A percentile compares a stretch with the other conserved stretches of the same genome.
These are phyloP conservation scores for Ptychodera flava DNA, from an alignment of 35 echinoderm and acorn worm species.

Conservation along the genomic window DNA sequence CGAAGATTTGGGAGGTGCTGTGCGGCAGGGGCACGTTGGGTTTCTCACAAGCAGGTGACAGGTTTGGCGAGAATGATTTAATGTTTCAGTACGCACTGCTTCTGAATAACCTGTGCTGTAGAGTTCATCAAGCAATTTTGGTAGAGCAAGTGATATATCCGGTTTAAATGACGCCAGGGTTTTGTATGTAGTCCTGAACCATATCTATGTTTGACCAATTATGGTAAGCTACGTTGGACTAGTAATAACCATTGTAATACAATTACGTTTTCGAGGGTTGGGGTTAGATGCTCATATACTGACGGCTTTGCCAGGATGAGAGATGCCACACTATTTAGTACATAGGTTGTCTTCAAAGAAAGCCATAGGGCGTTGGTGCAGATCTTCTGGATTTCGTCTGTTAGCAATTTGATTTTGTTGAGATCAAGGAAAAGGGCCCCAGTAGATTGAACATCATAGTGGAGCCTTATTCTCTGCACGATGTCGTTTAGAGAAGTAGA, in stretches of 20 bases:
- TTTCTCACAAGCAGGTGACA: too few relatives aligned
- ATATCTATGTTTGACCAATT: slow-evolving; percentile 22
- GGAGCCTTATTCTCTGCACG: neutral
- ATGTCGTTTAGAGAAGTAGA: slow-evolving; percentile 14
- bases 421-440: slow-evolving; percentile 5
- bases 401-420: slow-evolving; percentile 9
- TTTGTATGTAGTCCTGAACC: slow-evolving; percentile 22
- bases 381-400: neutral
- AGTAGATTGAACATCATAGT: neutral
- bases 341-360: slow-evolving; percentile 13
- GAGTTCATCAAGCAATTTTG: slow-evolving; percentile 16
- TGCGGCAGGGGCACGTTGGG: too few relatives aligned
- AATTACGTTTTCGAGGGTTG: slow-evolving; percentile 10
- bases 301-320: slow-evolving; percentile 2
- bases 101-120: neutral
- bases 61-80: too few relatives aligned
- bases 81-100: neutral
- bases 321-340: neutral
- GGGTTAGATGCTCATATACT: neutral
- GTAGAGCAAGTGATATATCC: slow-evolving; percentile 2
- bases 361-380: slow-evolving; percentile 5
- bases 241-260: neutral
- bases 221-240: neutral
- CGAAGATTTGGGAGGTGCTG: too few relatives aligned
- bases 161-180: slow-evolving; percentile 12